Percentiles rank a stretch among this genome's conserved stretches.
Conservation (phyloP, 2,797 vertebrate genomes). For the Tauraco hartlaubi region DNA sequence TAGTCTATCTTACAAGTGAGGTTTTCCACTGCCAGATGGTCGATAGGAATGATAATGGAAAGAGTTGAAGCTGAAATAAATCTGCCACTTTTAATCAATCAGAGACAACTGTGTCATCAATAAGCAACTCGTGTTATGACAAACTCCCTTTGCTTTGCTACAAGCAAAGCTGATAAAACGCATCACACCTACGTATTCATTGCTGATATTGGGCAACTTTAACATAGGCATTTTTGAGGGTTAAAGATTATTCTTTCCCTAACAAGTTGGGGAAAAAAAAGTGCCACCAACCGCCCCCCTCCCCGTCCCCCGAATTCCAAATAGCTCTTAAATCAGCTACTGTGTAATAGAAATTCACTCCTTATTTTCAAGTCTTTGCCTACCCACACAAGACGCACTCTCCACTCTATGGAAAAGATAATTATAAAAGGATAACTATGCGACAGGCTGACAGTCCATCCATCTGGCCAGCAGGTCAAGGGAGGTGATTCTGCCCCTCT, state of each 20-base stretch:
- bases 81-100: slow-evolving; percentile 85
- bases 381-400: not conserved
- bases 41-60: slow-evolving; percentile 82
- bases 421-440: not conserved
- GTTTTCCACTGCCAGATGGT: slow-evolving; percentile 79
- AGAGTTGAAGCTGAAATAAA: slow-evolving; percentile 83
- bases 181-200: not conserved
- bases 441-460: not conserved
- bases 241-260: not conserved
- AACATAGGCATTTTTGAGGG: not conserved
- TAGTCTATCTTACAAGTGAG: slow-evolving; percentile 51
- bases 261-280: not conserved
- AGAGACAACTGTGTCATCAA: slow-evolving; percentile 69
- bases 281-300: not conserved
- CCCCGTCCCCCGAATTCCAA: not conserved
- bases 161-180: slow-evolving; percentile 19
- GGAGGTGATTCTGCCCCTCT: no score
- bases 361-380: not conserved
- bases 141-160: slow-evolving; percentile 42
- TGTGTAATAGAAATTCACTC: not conserved
- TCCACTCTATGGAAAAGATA: not conserved
- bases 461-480: no score
- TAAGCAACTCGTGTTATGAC: slow-evolving; percentile 47
- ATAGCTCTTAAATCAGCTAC: not conserved
- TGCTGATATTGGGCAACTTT: not conserved